These are phyloP conservation scores for Aphyosemion australe DNA, from an alignment of 2,113 vertebrate genomes.

Conservation along the genomic window DNA sequence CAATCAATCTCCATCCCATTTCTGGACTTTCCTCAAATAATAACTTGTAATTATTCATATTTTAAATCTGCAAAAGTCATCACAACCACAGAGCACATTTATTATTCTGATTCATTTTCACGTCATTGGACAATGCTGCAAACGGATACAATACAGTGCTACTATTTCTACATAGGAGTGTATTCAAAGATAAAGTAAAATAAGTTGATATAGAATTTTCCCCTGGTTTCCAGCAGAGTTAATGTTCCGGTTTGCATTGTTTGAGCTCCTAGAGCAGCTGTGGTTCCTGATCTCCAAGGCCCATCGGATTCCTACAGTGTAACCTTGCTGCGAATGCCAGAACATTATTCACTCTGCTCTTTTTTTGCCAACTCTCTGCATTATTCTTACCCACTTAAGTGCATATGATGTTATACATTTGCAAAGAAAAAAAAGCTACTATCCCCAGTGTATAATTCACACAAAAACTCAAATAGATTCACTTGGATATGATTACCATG, in stretches of 20 bases:
- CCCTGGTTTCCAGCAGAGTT: conserved; percentile 26
- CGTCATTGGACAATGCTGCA: neutral
- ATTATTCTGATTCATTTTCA: conserved; percentile 1
- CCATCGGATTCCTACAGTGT: conserved; percentile 53
- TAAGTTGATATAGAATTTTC: conserved; percentile 10
- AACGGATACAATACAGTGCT: neutral
- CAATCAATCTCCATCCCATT: neutral
- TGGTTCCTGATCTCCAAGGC: conserved; percentile 35
- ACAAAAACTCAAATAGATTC: conserved; percentile 56
- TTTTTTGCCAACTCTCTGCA: conserved; percentile 55
- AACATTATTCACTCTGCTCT: conserved; percentile 61
- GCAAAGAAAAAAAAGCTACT: conserved; percentile 26
- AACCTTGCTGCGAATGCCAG: conserved; percentile 66
- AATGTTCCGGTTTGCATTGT: conserved; percentile 43
- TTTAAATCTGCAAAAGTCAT: neutral
- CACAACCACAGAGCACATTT: neutral
- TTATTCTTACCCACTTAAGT: conserved; percentile 62
- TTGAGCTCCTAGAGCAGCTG: conserved; percentile 42
- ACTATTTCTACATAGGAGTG: neutral
- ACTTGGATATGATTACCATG: conserved; percentile 65
- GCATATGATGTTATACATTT: conserved; percentile 64
- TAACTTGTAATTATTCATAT: neutral
- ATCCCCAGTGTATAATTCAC: conserved; percentile 29
- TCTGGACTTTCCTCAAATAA: neutral
- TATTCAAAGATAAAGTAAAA: neutral